phyloP scores from a whole-genome alignment of 2,797 vertebrate genomes.

The Parauchenoglanis ngamensis region DNA sequence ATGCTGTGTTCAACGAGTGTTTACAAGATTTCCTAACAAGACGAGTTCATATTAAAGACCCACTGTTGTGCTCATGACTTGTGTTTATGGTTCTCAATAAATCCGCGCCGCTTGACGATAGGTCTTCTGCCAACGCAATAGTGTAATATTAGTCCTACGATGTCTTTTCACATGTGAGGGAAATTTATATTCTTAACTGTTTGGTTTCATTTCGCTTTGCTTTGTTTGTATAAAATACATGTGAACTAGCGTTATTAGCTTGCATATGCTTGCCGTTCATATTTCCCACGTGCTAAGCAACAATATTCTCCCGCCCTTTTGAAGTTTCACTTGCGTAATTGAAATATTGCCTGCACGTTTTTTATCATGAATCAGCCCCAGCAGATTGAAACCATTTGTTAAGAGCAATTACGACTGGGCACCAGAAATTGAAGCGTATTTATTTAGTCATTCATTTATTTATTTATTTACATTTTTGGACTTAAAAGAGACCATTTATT shows the following conservation, averaged over 20 bases:
- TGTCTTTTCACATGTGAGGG: neutral
- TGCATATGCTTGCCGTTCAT: neutral
- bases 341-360: neutral
- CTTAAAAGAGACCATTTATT: neutral
- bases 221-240: neutral
- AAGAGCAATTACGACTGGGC: no score
- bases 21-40: slow-evolving; percentile 1
- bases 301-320: neutral
- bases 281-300: neutral
- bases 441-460: neutral
- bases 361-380: neutral
- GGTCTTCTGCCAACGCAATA: neutral
- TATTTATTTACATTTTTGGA: neutral
- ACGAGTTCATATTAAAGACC: neutral
- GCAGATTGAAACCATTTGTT: neutral
- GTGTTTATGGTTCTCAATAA: slow-evolving; percentile 5
- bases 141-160: neutral
- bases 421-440: neutral
- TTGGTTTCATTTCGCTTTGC: neutral
- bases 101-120: neutral
- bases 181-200: neutral
- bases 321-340: neutral
- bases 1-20: neutral
- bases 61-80: neutral
- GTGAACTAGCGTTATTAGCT: neutral